Base-by-base conservation (phyloP, 2,113 vertebrate genomes). In the Vulpes lagopus region DNA sequence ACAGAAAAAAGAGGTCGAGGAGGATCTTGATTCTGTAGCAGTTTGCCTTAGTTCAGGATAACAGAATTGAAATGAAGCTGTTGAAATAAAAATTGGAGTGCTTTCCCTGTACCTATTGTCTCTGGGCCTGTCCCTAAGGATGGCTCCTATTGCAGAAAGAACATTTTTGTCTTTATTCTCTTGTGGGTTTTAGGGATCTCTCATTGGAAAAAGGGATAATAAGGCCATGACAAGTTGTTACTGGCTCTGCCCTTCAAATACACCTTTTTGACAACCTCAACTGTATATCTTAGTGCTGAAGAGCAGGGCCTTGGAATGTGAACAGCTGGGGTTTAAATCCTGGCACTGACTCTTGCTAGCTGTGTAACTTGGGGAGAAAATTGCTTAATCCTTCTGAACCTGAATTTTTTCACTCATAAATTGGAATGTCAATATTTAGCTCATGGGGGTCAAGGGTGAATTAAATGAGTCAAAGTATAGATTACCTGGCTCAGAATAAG, bases 11-110 rank as follows among this genome's bases (percentile, higher is more conserved):
- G 51, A 35, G 11, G 30, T n/a, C n/a, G 16, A 15, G 22, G 57
- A 11, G 30, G 38, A n/a, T 65, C 35, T 57, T 16, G 35, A 91
- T 64, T 96, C n/a, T 64, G 15, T 53, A 81, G 60, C 20, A 78
- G 51, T 94, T 95, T 86, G 38, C 23, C 23, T 94, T 88, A 67
- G 51, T 59, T 79, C 38, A 20, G 49, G 80, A 89, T n/a, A 76
- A 91, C 1, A 65, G 76, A 87, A 59, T 49, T 71, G 65, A 86
- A 93, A 51, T 79, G 62, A 96, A 80, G 88, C 60, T 62, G 30
- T 55, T 92, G 88, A 89, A 91, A 93, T 80, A 69, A 88, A 93
- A 73, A 69, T 30, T 73, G 25, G 73, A 62, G 9, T 30, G 19
- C 53, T 55, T 91, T 91, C 25, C 23, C 22, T 0, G 1, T 11